phyloP scores from a whole-genome alignment of 2,113 vertebrate genomes.

The Bambusicola thoracicus region DNA sequence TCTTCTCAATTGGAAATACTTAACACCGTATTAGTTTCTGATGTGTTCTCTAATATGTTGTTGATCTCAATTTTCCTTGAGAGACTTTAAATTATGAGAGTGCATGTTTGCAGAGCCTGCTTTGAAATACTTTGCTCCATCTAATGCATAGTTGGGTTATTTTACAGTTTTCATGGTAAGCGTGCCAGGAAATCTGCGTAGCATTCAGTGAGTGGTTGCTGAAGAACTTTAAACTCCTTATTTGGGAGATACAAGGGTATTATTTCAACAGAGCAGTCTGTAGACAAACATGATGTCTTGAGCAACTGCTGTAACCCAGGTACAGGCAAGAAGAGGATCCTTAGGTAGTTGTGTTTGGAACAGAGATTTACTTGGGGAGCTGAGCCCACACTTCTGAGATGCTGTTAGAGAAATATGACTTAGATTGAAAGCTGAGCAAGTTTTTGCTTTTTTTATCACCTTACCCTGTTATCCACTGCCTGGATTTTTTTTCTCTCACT shows the following conservation, averaged over 20 bases:
- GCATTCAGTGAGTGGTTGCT: not conserved
- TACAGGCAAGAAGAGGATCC: not conserved
- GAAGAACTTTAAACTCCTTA: not conserved
- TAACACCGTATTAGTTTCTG: constrained; percentile 63
- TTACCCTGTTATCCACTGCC: not conserved
- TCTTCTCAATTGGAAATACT: constrained; percentile 42
- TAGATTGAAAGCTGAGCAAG: not conserved
- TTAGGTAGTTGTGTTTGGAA: not conserved
- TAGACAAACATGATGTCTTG: not conserved
- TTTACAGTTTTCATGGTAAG: not conserved
- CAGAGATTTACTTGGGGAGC: not conserved
- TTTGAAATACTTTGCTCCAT: constrained; percentile 13
- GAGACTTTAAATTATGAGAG: constrained; percentile 13
- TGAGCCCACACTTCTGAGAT: not conserved
- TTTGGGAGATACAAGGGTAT: not conserved
- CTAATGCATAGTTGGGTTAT: not conserved
- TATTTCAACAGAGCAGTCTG: not conserved
- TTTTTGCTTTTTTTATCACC: not conserved
- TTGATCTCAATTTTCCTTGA: constrained; percentile 39
- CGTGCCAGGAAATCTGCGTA: not conserved
- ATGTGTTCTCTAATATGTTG: constrained; percentile 53
- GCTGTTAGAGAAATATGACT: not conserved
- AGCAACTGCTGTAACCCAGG: not conserved
- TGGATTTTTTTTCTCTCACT: not conserved
- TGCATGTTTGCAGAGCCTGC: constrained; percentile 48